Conservation (phyloP, 2,113 vertebrate genomes). For the Enhydra lutris region DNA sequence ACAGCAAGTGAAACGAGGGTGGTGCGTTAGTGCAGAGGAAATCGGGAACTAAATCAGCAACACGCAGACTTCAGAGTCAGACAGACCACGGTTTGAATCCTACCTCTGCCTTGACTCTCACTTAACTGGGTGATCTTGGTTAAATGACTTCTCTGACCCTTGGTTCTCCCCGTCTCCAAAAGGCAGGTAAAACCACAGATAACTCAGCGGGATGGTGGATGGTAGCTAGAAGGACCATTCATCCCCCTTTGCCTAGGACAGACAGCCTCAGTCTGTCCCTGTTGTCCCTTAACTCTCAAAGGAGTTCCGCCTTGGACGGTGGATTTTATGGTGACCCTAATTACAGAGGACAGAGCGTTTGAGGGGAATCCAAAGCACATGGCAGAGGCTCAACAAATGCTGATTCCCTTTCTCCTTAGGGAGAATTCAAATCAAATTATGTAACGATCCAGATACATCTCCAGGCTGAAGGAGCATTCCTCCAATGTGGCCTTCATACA, state of each 20-base stretch:
- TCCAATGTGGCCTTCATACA: background rate
- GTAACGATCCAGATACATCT: background rate
- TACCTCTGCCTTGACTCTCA: background rate
- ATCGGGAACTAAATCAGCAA: background rate
- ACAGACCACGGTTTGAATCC: background rate
- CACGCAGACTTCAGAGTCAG: background rate
- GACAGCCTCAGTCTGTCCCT: background rate
- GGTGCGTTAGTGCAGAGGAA: background rate
- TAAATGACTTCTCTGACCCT: background rate
- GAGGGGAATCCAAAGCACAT: background rate
- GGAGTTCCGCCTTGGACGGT: background rate
- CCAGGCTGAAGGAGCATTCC: background rate
- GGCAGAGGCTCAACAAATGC: background rate
- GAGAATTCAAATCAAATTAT: background rate
- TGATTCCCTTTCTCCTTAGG: background rate
- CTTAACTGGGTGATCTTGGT: background rate
- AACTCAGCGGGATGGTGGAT: background rate
- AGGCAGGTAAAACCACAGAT: background rate
- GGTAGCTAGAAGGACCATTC: background rate
- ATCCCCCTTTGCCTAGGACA: background rate
- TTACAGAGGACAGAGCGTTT: accelerated
- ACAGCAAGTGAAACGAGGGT: background rate
- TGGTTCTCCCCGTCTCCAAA: background rate
- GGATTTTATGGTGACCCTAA: background rate
- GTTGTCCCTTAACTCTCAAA: background rate